Percentiles rank a stretch among this genome's conserved stretches.
Evolutionary conservation across 2,888 invertebrate genomes (phyloP).

Genomic region (Eupithecia vulgata): DNA sequence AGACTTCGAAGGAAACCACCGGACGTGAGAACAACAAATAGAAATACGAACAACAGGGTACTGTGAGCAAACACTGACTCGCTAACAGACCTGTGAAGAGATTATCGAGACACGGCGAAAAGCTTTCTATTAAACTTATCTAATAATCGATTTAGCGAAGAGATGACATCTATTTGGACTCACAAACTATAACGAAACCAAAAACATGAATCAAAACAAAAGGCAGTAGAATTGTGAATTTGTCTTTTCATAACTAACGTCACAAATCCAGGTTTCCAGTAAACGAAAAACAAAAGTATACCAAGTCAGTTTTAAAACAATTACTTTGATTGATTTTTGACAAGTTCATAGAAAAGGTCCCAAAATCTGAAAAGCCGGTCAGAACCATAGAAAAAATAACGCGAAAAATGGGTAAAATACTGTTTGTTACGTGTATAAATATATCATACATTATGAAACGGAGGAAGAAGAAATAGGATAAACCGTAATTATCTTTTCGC

Average conservation of each 20-base stretch:
- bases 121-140: constrained; percentile 14
- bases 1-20: constrained; percentile 46
- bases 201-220: neutral
- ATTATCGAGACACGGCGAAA: constrained; percentile 24
- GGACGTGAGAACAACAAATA: constrained; percentile 68
- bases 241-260: too few species aligned
- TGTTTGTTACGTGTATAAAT: too few species aligned
- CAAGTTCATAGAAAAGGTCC: neutral
- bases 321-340: neutral
- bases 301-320: too few species aligned
- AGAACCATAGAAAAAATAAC: neutral
- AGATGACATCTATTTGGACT: neutral
- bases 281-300: too few species aligned
- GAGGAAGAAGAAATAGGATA: neutral
- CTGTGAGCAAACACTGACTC: constrained; percentile 54
- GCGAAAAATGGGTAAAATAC: neutral
- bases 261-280: too few species aligned
- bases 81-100: constrained; percentile 48
- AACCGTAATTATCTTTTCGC: neutral
- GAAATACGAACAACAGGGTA: constrained; percentile 37
- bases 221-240: neutral
- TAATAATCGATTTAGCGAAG: constrained; percentile 11
- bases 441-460: too few species aligned
- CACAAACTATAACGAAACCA: neutral
- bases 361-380: neutral